Base-by-base conservation (phyloP, 2,797 vertebrate genomes). In the Notoglanidium macrostoma region DNA sequence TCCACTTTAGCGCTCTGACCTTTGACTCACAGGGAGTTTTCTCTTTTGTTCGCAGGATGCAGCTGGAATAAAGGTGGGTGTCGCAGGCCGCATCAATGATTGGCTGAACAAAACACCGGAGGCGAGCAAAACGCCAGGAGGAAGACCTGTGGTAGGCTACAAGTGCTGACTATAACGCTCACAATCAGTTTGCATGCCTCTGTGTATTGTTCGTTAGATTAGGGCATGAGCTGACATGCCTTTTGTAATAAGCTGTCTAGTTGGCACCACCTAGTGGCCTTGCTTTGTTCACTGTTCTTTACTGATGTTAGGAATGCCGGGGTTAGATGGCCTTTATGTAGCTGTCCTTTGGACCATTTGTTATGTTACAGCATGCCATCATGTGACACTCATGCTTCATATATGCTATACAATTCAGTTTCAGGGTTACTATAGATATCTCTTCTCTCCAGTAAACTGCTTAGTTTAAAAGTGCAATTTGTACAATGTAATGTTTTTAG, bases 31-130 rank as follows among this genome's bases (percentile, higher is more conserved):
- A 74, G 14, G 74, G 86, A 80, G 55, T 92, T 84, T 79, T 90
- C 76, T 88, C 29, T 89, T 93, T 87, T 87, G 89, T 88, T 90
- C 94, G 74, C 94, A 99, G 98, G 98, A 99, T 96, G 97, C 98
- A 87, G 97, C 97, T 93, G 98, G 97, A 77, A 95, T 99, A 94
- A 99, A 99, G 92, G 97, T 98, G 88, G 98, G 98, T 40, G 98
- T 99, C 91, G 98, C 98, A 3, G 98, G 97, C 92, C 98, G 98
- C 92, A 99, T 99, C 95, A 99, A 96, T 0, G 98, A 99, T 93
- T 99, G 98, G 98, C 95, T 99, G 94, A 99, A 97, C 89, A 99
- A 99, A 96, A 98, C 98, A 91, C 98, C 98, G 0, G 98, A 99
- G 89, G 93, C 96, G 85, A 96, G 95, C 95, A 98, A 97, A 95